These are phyloP conservation scores for Drosophila malerkotliana DNA, from an alignment of 1,140 invertebrate genomes.

Conservation along the genomic window DNA sequence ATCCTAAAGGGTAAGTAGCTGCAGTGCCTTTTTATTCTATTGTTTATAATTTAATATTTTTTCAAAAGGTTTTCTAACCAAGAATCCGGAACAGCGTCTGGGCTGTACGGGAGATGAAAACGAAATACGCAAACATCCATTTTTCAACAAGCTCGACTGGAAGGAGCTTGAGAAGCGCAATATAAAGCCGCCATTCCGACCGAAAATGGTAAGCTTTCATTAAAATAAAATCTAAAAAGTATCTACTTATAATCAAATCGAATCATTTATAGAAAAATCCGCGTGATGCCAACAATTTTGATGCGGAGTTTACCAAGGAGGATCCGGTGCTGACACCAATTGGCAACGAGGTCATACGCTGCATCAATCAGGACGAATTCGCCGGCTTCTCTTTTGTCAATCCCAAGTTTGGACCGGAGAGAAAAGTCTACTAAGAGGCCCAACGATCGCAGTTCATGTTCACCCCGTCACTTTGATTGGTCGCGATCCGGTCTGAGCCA, in stretches of 20 bases:
- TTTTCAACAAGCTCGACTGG: conserved; percentile 99
- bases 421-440: conserved; percentile 82
- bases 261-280: conserved; percentile 93
- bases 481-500: conserved; percentile 15
- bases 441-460: conserved; percentile 33
- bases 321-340: conserved; percentile 98
- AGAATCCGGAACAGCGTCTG: conserved; percentile 96
- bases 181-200: conserved; percentile 98
- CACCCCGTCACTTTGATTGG: conserved; percentile 8
- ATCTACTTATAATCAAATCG: not conserved
- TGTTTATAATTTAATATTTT: not conserved
- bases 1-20: conserved; percentile 93
- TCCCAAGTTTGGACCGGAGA: conserved; percentile 93
- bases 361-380: conserved; percentile 98
- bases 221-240: not conserved
- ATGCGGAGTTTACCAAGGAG: conserved; percentile 99
- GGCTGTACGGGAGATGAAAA: conserved; percentile 93
- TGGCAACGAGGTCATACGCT: conserved; percentile 93
- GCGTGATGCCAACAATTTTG: conserved; percentile 99
- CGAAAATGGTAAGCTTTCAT: conserved; percentile 94
- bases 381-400: conserved; percentile 98
- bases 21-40: not conserved
- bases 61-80: conserved; percentile 95
- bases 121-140: conserved; percentile 96
- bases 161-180: conserved; percentile 94